Evolutionary conservation across 53 echinoderm and acorn worm species (phyloP).

Genomic region (Echinarachnius parma): DNA sequence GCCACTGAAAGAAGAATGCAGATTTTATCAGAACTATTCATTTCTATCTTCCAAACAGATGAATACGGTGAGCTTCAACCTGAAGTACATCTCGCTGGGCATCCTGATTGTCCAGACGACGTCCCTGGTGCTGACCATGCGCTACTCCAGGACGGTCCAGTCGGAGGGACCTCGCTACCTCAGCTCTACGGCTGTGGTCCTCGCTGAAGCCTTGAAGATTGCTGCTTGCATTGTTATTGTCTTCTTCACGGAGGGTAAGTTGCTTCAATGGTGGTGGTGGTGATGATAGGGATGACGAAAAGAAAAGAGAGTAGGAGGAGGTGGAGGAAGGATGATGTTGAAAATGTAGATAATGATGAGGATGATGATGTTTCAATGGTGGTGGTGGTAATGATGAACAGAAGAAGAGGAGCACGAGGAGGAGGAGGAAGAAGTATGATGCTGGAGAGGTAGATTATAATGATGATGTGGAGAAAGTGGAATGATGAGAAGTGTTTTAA

Average conservation of each 20-base stretch:
- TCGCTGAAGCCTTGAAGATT: slow-evolving; percentile 82
- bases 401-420: too few species aligned
- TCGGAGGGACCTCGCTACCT: slow-evolving; percentile 84
- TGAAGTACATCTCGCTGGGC: slow-evolving; percentile 84
- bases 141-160: slow-evolving; percentile 85
- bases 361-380: not conserved
- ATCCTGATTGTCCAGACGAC: slow-evolving; percentile 90
- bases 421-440: too few species aligned
- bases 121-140: slow-evolving; percentile 73
- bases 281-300: not conserved
- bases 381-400: not conserved
- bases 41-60: slow-evolving; percentile 47
- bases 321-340: not conserved
- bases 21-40: not conserved
- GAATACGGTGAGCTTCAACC: slow-evolving; percentile 64
- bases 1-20: not conserved
- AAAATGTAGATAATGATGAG: not conserved
- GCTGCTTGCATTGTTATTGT: slow-evolving; percentile 70
- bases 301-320: too few species aligned
- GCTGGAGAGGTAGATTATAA: too few species aligned
- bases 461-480: too few species aligned
- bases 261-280: not conserved
- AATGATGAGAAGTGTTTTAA: too few species aligned
- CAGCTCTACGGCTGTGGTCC: slow-evolving; percentile 88
- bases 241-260: slow-evolving; percentile 69